phyloP scores from a whole-genome alignment of 2,888 invertebrate genomes.

The Drosophila hawaiiensis region DNA sequence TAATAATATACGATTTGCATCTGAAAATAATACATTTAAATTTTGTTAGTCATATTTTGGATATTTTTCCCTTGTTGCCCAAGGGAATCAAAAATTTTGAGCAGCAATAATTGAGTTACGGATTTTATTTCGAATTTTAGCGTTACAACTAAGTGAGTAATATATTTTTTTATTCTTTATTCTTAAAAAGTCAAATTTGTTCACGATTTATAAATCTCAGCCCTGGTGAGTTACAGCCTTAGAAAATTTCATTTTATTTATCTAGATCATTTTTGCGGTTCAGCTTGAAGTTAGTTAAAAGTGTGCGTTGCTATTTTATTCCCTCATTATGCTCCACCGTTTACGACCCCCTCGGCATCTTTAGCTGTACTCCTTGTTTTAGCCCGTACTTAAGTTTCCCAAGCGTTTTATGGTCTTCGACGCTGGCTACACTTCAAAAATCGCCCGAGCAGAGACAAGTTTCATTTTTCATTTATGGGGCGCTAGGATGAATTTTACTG shows the following conservation, averaged over 20 bases:
- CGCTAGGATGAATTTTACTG: slow-evolving; percentile 65
- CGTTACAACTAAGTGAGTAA: not conserved
- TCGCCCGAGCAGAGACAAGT: slow-evolving; percentile 64
- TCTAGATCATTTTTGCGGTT: not conserved
- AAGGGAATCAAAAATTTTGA: not conserved
- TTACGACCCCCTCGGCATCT: slow-evolving; percentile 19
- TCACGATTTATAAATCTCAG: not conserved
- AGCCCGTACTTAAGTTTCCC: slow-evolving; percentile 49
- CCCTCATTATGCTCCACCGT: slow-evolving; percentile 32
- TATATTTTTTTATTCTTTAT: not conserved
- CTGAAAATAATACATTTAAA: not conserved
- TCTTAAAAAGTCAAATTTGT: not conserved
- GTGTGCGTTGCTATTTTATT: slow-evolving; percentile 26
- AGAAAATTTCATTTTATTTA: not conserved
- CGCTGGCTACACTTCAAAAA: slow-evolving; percentile 48
- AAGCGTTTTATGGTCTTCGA: slow-evolving; percentile 50
- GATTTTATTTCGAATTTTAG: not conserved
- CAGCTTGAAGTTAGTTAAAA: not conserved
- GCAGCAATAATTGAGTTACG: not conserved
- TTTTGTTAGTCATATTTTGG: not conserved
- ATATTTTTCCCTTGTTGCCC: not conserved
- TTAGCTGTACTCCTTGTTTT: slow-evolving; percentile 36
- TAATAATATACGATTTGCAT: not conserved
- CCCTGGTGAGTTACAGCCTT: not conserved
- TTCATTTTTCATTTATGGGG: slow-evolving; percentile 79